A percentile compares a stretch with the other conserved stretches of the same genome.
These are phyloP conservation scores for Xenops minutus DNA, from an alignment of 2,797 vertebrate genomes.

Conservation along the genomic window DNA sequence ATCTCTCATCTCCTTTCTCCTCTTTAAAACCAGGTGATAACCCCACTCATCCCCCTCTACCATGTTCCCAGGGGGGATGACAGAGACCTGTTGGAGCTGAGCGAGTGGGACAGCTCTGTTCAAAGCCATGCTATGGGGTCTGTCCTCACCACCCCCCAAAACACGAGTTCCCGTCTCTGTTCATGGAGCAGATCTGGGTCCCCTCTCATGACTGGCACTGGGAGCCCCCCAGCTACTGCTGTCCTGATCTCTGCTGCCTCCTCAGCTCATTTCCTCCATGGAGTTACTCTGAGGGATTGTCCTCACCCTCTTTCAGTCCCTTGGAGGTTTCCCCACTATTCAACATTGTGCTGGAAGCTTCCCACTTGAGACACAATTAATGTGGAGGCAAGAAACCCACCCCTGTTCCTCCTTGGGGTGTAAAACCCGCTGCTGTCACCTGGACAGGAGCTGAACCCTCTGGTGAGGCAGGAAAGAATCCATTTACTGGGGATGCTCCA, in stretches of 20 bases:
- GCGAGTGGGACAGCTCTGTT: not conserved
- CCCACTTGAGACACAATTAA: not conserved
- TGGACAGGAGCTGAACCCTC: not conserved
- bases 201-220: not conserved
- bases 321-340: accelerated
- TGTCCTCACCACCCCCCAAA: not conserved
- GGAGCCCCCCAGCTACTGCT: not conserved
- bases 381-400: not conserved
- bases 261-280: accelerated
- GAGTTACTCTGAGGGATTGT: not conserved
- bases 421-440: not conserved
- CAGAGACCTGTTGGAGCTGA: not conserved
- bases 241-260: not conserved
- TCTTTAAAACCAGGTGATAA: not conserved
- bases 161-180: accelerated
- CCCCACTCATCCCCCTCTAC: accelerated
- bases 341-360: accelerated
- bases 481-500: not conserved
- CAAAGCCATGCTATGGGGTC: accelerated
- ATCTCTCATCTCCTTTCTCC: not conserved
- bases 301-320: not conserved
- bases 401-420: not conserved
- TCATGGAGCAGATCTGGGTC: accelerated
- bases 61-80: accelerated
- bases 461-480: accelerated